Evolutionary conservation across 2,797 vertebrate species (phyloP), one percentile per base, ranked within the genome.

Genomic region (Liparis tanakae): DNA sequence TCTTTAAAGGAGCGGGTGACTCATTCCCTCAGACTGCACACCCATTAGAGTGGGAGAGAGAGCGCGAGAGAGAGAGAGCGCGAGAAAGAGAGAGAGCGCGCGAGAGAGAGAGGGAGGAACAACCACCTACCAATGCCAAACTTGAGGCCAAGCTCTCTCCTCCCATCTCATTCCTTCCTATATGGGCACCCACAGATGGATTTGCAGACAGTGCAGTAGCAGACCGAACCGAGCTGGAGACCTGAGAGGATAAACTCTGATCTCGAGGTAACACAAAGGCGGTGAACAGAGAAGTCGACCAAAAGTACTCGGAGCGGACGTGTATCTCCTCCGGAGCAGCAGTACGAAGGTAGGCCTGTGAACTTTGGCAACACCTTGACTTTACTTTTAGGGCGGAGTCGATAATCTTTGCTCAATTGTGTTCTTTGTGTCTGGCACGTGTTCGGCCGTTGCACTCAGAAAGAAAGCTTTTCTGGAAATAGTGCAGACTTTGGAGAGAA

Each of bases 111-210:
- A 53, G 12, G 18, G 14, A 80, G 67, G 51, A 80, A 74, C 69
- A 89, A 20, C 74, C 81, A 87, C 76, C 82, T 62, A 77, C 59
- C 39, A 53, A 63, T 85, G 88, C 90, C 88, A 91, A 83, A 88
- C 77, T 83, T 65, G 80, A 85, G 88, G 83, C 90, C 88, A 85
- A 15, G 85, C 74, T 91, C 86, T 80, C 76, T 76, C 87, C 90
- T 84, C 84, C 91, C 88, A 87, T 79, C 85, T 91, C 91, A 93
- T 91, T 92, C 87, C 90, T 92, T 93, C 90, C 91, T 92, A 89
- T 33, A 83, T 60, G 90, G 91, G 88, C 87, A 88, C 77, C 78
- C 50, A 51, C 72, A 25, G 72, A 76, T 74, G 78, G 58, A 33
- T 70, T 67, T 78, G 76, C 63, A 87, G 81, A 75, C 88, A 72